Conservation (phyloP, 2,113 vertebrate species). For the Malurus melanocephalus region DNA sequence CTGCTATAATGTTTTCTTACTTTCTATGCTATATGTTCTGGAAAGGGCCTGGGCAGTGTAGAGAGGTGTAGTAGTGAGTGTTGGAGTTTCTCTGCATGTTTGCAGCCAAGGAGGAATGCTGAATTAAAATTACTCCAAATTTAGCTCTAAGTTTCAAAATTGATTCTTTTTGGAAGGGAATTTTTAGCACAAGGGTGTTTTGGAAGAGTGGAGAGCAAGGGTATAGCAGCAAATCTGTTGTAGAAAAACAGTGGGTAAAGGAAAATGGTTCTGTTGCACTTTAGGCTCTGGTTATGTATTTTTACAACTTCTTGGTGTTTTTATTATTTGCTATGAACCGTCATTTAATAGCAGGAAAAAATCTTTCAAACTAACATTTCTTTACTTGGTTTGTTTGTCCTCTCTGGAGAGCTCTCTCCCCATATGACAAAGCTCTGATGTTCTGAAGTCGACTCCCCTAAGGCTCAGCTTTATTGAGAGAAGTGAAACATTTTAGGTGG, state of each 20-base stretch:
- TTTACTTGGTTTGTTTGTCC: conserved; percentile 54
- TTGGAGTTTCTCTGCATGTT: neutral
- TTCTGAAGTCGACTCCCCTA: conserved; percentile 48
- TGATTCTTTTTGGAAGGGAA: neutral
- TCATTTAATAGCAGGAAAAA: conserved; percentile 48
- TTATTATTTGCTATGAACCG: conserved; percentile 37
- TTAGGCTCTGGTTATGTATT: conserved; percentile 51
- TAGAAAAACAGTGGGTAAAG: neutral
- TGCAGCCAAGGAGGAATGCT: neutral
- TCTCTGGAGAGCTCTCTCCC: conserved; percentile 52
- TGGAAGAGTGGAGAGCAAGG: neutral
- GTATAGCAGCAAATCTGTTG: neutral
- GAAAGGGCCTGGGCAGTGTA: neutral
- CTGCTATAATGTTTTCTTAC: neutral
- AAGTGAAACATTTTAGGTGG: conserved; percentile 57
- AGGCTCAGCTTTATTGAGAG: conserved; percentile 64
- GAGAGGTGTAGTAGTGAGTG: neutral
- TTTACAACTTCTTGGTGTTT: conserved; percentile 24
- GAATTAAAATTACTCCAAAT: conserved; percentile 21
- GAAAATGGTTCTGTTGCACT: conserved; percentile 24
- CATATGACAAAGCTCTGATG: conserved; percentile 50
- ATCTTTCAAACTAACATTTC: conserved; percentile 45
- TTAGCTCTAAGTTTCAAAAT: neutral
- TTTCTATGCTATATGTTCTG: neutral
- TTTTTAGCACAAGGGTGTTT: neutral